Evolutionary conservation across 2,113 vertebrate species (phyloP).

Genomic region (Scopus umbretta): DNA sequence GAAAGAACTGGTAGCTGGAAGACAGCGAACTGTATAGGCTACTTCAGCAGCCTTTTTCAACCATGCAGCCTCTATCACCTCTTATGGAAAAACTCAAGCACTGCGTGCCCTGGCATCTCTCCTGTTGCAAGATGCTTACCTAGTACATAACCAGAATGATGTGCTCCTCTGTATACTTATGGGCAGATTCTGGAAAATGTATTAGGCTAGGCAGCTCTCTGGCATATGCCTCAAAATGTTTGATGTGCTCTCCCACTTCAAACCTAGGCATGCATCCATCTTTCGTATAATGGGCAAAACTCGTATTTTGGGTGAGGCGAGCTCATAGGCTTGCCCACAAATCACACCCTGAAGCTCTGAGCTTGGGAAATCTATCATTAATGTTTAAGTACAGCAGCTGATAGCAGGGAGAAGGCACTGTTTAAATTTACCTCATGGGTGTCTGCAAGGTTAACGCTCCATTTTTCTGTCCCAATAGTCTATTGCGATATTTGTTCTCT

Average conservation of each 20-base stretch:
- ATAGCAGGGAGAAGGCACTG: rapidly evolving
- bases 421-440: background rate
- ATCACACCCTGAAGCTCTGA: background rate
- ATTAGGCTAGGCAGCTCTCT: background rate
- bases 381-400: background rate
- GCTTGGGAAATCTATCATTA: background rate
- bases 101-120: rapidly evolving
- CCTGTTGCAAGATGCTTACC: background rate
- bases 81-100: background rate
- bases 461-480: background rate
- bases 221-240: background rate
- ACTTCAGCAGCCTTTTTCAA: background rate
- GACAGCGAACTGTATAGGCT: rapidly evolving
- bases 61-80: rapidly evolving
- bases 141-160: rapidly evolving
- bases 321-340: background rate
- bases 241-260: background rate
- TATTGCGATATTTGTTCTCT: background rate
- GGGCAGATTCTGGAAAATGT: background rate
- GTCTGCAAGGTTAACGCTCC: background rate
- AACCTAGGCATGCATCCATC: background rate
- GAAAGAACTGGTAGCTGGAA: background rate
- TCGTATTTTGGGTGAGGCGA: background rate
- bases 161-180: background rate
- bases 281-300: rapidly evolving